Base-by-base conservation (phyloP, 2,888 invertebrate species). In the Ectropis crepuscularia region DNA sequence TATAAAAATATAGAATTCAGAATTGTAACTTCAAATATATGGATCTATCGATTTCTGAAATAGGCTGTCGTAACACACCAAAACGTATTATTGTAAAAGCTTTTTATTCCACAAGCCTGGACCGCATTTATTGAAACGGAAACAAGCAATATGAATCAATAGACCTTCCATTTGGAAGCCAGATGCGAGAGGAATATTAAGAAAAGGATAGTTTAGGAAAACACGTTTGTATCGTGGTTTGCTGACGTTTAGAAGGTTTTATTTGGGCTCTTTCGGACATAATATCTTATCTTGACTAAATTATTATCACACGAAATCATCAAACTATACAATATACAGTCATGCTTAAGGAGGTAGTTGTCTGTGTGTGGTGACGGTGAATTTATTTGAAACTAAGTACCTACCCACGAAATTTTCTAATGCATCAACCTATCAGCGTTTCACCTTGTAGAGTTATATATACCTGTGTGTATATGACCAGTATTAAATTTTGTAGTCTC, bases 71-170 rank as follows among this genome's bases (percentile, higher is more conserved):
- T 41, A 28, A 41, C 28, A n/a, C 41, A 28, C 41, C 41, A 10
- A 41, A 51, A 51, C 10, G 28, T 28, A 28, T 16, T 49, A 57
- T 42, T 45, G 45, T 58, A 38, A 49, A 50, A 58, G 58, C 58
- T 45, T 37, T 45, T 61, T 57, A 62, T 51, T 53, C 37, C 57
- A 53, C 51, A 5, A 36, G 37, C 38, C 53, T 45, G 48, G 63
- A 42, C 49, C 46, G 55, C 55, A 55, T 59, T 54, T 51, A 51
- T 50, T 60, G 47, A 54, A 59, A 59, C 54, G 63, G 63, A 60
- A 64, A 48, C 51, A 53, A 49, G 63, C 59, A 60, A 64, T 64
- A 64, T 64, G 63, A 64, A 64, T 47, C 63, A 64, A 64, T 64
- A 55, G 55, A 55, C 54, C 55, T 60, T 50, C 51, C 46, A 45